Evolutionary conservation across 2,113 vertebrate genomes (phyloP).

Genomic region (Cygnus atratus): DNA sequence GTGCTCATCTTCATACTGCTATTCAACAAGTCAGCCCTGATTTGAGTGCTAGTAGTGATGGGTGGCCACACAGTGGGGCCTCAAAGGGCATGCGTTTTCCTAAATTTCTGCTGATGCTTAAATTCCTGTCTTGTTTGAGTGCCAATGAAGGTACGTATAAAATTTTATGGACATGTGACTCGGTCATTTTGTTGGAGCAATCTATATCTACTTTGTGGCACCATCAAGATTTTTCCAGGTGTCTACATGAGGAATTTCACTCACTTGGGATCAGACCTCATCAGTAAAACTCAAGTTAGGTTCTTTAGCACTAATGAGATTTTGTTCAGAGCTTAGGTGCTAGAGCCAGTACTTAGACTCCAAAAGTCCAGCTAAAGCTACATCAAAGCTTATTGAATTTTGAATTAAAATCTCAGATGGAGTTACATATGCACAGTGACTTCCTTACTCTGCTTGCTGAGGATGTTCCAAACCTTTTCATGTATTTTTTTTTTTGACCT

Average conservation of each 20-base stretch:
- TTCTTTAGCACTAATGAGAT: background rate
- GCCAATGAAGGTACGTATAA: fast-evolving
- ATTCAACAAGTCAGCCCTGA: background rate
- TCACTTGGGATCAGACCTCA: background rate
- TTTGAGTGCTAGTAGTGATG: background rate
- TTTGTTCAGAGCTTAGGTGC: background rate
- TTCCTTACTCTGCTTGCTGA: background rate
- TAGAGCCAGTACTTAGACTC: background rate
- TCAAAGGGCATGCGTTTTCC: background rate
- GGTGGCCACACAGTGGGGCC: background rate
- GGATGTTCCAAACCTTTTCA: background rate
- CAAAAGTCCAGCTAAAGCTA: background rate
- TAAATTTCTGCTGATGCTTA: background rate
- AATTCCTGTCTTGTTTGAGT: background rate
- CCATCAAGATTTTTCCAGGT: background rate
- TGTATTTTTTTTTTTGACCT: background rate
- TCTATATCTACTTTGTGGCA: background rate
- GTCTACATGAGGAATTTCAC: background rate
- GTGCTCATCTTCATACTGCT: background rate
- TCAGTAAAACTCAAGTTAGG: background rate
- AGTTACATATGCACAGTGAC: background rate
- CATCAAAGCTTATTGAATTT: background rate
- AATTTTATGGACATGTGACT: background rate
- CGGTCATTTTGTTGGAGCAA: background rate
- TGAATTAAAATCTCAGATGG: background rate